These are phyloP conservation scores for Passer montanus DNA, from an alignment of 2,113 vertebrate genomes.

Conservation along the genomic window DNA sequence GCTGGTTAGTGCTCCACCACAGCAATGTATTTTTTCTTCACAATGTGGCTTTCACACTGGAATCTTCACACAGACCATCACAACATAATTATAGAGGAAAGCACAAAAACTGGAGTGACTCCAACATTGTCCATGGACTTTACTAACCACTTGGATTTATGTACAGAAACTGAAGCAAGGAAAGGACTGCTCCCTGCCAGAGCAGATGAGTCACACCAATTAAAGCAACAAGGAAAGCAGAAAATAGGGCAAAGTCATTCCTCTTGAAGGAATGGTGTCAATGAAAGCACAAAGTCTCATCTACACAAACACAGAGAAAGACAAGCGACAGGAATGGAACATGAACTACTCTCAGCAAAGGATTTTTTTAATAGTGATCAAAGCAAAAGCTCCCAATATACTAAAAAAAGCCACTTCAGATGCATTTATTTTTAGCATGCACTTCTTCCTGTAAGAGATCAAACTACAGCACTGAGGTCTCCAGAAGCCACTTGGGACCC, in stretches of 20 bases:
- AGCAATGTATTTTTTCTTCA: fast-evolving
- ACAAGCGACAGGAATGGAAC: background rate
- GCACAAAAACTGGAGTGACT: background rate
- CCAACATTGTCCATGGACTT: background rate
- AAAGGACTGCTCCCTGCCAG: background rate
- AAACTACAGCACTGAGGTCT: background rate
- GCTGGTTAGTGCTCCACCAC: background rate
- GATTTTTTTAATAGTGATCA: constrained; percentile 10
- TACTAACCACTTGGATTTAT: background rate
- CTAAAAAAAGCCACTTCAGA: background rate
- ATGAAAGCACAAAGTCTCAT: background rate
- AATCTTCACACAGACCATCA: background rate
- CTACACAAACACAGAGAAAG: background rate
- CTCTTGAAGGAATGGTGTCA: constrained; percentile 25
- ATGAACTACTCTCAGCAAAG: background rate
- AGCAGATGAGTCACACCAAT: background rate
- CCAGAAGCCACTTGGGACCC: background rate
- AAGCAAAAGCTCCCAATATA: background rate
- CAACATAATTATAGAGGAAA: background rate
- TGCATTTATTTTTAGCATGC: background rate
- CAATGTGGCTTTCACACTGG: background rate
- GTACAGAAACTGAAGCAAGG: background rate
- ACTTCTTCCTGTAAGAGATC: background rate
- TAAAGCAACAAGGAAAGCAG: background rate
- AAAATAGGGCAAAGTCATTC: constrained; percentile 22